Percentiles rank a stretch among this genome's conserved stretches.
phyloP scores from a whole-genome alignment of 2,888 invertebrate species.

The Diaphora mendica region DNA sequence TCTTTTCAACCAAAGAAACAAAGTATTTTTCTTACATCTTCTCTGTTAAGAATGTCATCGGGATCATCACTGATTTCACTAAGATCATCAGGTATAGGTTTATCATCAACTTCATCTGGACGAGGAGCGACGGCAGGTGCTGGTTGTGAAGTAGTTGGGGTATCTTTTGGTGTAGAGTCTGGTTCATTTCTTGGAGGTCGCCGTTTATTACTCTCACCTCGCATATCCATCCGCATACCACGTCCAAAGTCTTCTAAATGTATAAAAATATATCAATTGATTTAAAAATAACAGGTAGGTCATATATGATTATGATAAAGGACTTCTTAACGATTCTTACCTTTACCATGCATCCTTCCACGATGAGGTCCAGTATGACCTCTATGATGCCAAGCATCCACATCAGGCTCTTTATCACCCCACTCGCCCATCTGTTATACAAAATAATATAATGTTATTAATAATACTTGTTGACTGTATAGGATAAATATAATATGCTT shows the following conservation, averaged over 20 bases:
- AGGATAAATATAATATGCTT: too few relatives aligned
- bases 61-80: constrained; percentile 96
- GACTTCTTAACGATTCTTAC: constrained; percentile 4
- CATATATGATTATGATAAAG: background rate
- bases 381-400: constrained; percentile 83
- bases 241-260: constrained; percentile 78
- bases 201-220: constrained; percentile 73
- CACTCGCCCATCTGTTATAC: constrained; percentile 80
- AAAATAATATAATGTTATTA: constrained; percentile 6
- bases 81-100: constrained; percentile 89
- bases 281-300: background rate
- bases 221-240: constrained; percentile 75
- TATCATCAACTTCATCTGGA: constrained; percentile 82
- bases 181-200: constrained; percentile 75
- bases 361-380: constrained; percentile 82
- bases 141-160: constrained; percentile 72
- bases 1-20: background rate
- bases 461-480: background rate
- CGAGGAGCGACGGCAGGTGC: constrained; percentile 54
- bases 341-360: constrained; percentile 77
- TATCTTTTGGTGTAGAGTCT: constrained; percentile 64
- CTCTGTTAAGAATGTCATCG: constrained; percentile 94
- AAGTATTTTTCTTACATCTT: constrained; percentile 83
- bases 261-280: background rate
- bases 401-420: constrained; percentile 82